Evolutionary conservation across 2,888 invertebrate genomes (phyloP), one percentile per base, ranked within the genome.

Genomic region (Spialia ferax): DNA sequence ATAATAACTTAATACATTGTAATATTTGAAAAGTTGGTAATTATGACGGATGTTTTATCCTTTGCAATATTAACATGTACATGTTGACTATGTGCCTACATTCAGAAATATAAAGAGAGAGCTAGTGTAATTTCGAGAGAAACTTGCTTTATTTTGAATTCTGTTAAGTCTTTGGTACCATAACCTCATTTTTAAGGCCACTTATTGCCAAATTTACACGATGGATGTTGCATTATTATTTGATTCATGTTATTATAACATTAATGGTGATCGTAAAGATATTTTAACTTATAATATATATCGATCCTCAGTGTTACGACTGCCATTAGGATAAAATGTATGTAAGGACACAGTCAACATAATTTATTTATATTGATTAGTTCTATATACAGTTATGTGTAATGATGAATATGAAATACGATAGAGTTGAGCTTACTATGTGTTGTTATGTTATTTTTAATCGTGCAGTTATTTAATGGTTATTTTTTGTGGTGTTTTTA

Each of bases 341-440:
- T 52, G 22, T 23, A 15, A 38, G 15, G 26, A 48, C 45, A 29
- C 48, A 57, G 48, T 57, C 48, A 48, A 18, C 20, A 23, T 38
- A 26, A 61, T 64, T 59, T 67, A 62, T 66, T 68, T 70, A 78
- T 75, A 77, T 81, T 70, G 78, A 74, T 68, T 79, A 77, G 77
- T 52, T 63, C 11, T 29, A 42, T 55, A 42, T 3, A 15, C 42
- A 42, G 42, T 42, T 42, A 55, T n/a, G n/a, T 54, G 23, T 54
- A 42, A 42, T 55, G 22, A 63, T 56, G 55, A 32, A 18, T 42
- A 63, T 63, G 55, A 56, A 56, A 45, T 63, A 42, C 52, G 76
- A 79, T 79, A 77, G 76, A 77, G 81, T 87, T 89, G 86, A 89
- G 86, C 87, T 87, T 86, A 82, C 77, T 77, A 72, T 84, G 79